Percentiles rank a stretch among this genome's conserved stretches.
phyloP scores from a whole-genome alignment of 2,797 vertebrate genomes.

The Silurus lanzhouensis region DNA sequence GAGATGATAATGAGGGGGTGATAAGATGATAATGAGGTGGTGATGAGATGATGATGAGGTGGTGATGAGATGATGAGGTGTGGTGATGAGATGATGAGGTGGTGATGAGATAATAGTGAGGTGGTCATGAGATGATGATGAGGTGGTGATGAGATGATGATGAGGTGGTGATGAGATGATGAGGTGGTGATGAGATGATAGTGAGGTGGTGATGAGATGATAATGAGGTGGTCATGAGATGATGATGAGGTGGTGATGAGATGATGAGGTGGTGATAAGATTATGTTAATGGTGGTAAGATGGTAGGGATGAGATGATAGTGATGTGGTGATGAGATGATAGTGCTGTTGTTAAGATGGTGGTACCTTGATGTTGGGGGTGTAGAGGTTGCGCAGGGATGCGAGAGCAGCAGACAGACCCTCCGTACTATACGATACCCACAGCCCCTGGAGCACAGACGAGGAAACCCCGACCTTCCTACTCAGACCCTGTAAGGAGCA shows the following conservation, averaged over 20 bases:
- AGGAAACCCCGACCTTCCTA: slow-evolving; percentile 95
- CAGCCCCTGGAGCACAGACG: slow-evolving; percentile 94
- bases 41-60: background rate
- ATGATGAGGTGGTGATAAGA: background rate
- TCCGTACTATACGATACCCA: slow-evolving; percentile 96
- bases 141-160: background rate
- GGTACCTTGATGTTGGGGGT: slow-evolving; percentile 96
- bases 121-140: background rate
- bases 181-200: background rate
- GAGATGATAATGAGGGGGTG: background rate
- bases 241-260: background rate
- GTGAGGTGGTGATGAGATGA: background rate
- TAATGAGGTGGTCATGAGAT: background rate
- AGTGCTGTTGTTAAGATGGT: background rate
- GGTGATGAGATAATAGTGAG: slow-evolving; percentile 11
- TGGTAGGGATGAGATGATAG: background rate
- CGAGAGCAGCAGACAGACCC: slow-evolving; percentile 87
- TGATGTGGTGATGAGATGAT: too few species aligned
- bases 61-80: background rate
- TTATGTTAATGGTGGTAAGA: background rate
- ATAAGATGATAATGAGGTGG: slow-evolving; percentile 12
- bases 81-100: slow-evolving; percentile 5
- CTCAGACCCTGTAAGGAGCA: slow-evolving; percentile 83
- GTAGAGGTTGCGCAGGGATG: slow-evolving; percentile 95
- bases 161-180: background rate